Conservation (phyloP, 1,140 invertebrate genomes). For the Zaprionus gabonicus region DNA sequence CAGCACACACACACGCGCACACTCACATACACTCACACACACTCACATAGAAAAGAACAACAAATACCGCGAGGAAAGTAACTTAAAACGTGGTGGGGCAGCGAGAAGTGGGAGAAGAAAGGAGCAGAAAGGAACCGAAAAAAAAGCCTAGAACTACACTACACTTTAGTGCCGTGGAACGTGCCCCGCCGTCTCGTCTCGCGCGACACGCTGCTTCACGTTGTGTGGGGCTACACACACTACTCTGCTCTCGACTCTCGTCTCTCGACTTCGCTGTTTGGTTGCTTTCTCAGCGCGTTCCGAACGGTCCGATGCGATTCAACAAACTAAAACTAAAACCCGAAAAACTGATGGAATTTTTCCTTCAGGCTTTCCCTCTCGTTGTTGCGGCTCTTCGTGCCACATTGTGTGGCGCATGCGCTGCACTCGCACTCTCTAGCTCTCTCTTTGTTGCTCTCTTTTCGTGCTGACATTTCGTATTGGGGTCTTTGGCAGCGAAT, state of each 20-base stretch:
- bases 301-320: constrained; percentile 73
- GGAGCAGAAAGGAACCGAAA: constrained; percentile 15
- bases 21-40: background rate
- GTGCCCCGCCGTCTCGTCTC: constrained; percentile 48
- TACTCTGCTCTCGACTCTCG: constrained; percentile 35
- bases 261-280: constrained; percentile 22
- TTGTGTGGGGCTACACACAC: constrained; percentile 16
- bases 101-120: constrained; percentile 9
- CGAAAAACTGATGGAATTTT: constrained; percentile 53
- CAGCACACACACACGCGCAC: background rate
- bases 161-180: constrained; percentile 49
- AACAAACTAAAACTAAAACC: constrained; percentile 72
- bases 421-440: constrained; percentile 40
- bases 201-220: constrained; percentile 36
- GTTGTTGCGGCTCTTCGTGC: background rate
- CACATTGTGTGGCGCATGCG: background rate
- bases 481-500: constrained; percentile 26
- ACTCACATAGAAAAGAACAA: constrained; percentile 27
- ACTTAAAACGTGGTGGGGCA: background rate
- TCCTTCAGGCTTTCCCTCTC: constrained; percentile 4
- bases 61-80: constrained; percentile 23
- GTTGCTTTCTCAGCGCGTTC: constrained; percentile 48
- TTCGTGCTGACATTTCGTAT: constrained; percentile 48
- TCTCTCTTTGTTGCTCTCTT: constrained; percentile 41
- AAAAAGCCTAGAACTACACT: constrained; percentile 50